Evolutionary conservation across 2,888 invertebrate species (phyloP).

Genomic region (Crocallis elinguaria): DNA sequence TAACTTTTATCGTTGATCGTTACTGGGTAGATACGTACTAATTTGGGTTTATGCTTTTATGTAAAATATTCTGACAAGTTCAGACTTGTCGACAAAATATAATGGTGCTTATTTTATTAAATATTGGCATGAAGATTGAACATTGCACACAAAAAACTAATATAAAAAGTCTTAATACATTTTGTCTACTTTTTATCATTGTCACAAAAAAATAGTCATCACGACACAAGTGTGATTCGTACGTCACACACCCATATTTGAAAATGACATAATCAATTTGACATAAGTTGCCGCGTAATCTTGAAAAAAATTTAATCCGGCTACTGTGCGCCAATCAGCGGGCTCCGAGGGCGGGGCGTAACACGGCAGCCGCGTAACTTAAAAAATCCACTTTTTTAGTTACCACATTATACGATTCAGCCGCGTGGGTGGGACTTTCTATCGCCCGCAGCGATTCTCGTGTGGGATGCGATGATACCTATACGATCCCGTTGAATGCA

Average conservation of each 20-base stretch:
- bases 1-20: constrained; percentile 3
- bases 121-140: no score
- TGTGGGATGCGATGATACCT: constrained; percentile 63
- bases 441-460: constrained; percentile 70
- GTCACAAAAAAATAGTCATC: not conserved
- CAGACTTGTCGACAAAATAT: no score
- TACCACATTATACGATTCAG: constrained; percentile 50
- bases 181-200: not conserved
- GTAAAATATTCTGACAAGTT: no score
- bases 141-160: no score
- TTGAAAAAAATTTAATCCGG: constrained; percentile 57
- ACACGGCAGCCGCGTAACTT: constrained; percentile 63
- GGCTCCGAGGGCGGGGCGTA: constrained; percentile 70
- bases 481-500: constrained; percentile 40
- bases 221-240: not conserved
- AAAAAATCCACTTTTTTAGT: constrained; percentile 51
- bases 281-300: constrained; percentile 38
- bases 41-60: no score
- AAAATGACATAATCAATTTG: constrained; percentile 45
- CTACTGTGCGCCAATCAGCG: constrained; percentile 77
- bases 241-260: constrained; percentile 19
- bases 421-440: constrained; percentile 82
- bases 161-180: not conserved
- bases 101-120: no score
- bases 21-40: no score